phyloP scores from a whole-genome alignment of 1,140 invertebrate genomes.

The Micrasema longulum region DNA sequence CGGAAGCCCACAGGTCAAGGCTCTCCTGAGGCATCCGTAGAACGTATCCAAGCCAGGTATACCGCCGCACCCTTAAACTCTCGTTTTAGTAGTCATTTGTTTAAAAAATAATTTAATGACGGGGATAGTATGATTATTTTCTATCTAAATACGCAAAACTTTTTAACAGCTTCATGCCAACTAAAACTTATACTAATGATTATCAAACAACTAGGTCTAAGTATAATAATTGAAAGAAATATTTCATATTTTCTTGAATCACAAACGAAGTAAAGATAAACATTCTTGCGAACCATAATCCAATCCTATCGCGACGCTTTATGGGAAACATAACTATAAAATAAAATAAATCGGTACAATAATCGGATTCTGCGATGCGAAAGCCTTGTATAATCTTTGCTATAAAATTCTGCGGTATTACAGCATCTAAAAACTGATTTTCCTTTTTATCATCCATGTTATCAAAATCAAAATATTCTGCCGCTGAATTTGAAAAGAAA shows the following conservation, averaged over 20 bases:
- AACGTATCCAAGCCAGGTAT: too few species aligned
- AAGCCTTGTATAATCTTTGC: conserved; percentile 21
- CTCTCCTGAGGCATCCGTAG: too few species aligned
- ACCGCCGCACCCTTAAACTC: too few species aligned
- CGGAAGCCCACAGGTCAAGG: too few species aligned
- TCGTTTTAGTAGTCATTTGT: too few species aligned
- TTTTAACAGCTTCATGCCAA: too few species aligned
- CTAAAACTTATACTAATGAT: too few species aligned
- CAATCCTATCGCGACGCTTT: conserved; percentile 2
- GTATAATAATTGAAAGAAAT: conserved; percentile 7
- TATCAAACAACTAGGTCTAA: too few species aligned
- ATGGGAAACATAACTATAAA: conserved; percentile 30
- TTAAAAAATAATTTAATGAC: too few species aligned
- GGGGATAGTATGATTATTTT: too few species aligned
- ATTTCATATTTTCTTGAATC: conserved; percentile 24
- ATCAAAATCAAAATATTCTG: conserved; percentile 23
- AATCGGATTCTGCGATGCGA: conserved; percentile 24
- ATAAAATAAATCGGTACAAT: conserved; percentile 37
- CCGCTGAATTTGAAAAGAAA: background rate
- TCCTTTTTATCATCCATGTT: conserved; percentile 28
- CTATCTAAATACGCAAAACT: too few species aligned
- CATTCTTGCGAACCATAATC: conserved; percentile 1
- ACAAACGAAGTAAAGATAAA: conserved; percentile 2
- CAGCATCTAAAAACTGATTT: conserved; percentile 17
- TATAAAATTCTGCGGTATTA: conserved; percentile 26